Percentiles rank a stretch among this genome's conserved stretches.
Evolutionary conservation across 2,797 vertebrate genomes (phyloP).

Genomic region (Pangasius sanitwongsei): DNA sequence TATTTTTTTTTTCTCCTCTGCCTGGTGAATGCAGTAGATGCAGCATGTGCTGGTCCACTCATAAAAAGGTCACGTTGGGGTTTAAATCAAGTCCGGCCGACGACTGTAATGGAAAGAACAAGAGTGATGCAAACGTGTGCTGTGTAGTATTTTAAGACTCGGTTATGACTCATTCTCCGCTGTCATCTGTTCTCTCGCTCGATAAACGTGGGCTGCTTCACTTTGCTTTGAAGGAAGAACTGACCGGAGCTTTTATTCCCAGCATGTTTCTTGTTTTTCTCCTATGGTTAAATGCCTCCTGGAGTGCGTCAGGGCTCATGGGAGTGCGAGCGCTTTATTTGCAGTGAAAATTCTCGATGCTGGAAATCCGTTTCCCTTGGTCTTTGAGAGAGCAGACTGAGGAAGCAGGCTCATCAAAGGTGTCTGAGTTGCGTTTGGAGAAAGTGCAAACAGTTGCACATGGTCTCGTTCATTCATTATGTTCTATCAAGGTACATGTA

Average conservation of each 20-base stretch:
- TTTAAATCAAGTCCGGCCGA: constrained; percentile 48
- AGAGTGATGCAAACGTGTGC: constrained; percentile 14
- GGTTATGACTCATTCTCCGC: constrained; percentile 45
- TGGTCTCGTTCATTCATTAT: neutral
- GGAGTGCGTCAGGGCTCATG: constrained; percentile 35
- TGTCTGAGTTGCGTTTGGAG: constrained; percentile 34
- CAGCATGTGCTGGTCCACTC: constrained; percentile 21
- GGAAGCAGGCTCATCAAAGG: constrained; percentile 39
- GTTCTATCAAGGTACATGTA: neutral
- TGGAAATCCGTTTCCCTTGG: constrained; percentile 59
- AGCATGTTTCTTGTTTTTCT: constrained; percentile 26
- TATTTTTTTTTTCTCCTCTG: neutral
- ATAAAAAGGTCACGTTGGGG: constrained; percentile 34
- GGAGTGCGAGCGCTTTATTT: constrained; percentile 42
- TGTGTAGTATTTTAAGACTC: constrained; percentile 44
- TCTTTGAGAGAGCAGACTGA: constrained; percentile 27
- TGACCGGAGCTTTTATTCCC: constrained; percentile 30
- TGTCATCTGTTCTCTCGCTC: constrained; percentile 46
- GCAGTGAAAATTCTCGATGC: constrained; percentile 46
- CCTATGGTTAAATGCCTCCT: constrained; percentile 22
- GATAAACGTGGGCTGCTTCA: constrained; percentile 43
- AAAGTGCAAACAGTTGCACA: constrained; percentile 43
- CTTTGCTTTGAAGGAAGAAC: constrained; percentile 22
- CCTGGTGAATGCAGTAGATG: neutral
- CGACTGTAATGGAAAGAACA: constrained; percentile 46